Evolutionary conservation across 2,113 vertebrate genomes (phyloP), one percentile per base, ranked within the genome.

Genomic region (Colossoma macropomum): DNA sequence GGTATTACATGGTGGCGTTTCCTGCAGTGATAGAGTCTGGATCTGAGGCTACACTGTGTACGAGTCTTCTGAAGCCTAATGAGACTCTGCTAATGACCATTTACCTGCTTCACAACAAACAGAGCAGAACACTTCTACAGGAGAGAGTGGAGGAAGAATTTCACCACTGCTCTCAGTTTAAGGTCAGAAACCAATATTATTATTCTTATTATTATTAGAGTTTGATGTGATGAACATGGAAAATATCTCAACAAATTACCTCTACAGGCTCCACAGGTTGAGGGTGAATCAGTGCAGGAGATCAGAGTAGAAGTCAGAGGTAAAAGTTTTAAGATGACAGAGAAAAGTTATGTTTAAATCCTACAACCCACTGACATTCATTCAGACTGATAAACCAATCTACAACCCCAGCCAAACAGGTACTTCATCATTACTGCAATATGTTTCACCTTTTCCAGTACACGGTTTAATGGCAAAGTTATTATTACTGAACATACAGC

Each of bases 351-450:
- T 88, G 86, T 79, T 91, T 70, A 86, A 25, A 85, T 34, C 7
- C 34, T 89, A 88, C 59, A 0, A 48, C 3, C 81, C 81, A 11
- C 21, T 59, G 38, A 88, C 85, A 1, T 91, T 94, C n/a, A 32
- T 93, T 76, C 93, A 93, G 78, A 93, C 91, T 0, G 92, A 93
- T 74, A 93, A 92, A 89, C 91, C 92, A 45, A 88, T 93, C 83
- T 94, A 94, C 85, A 89, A 90, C 17, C 93, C 92, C 6, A 92
- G 93, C 87, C 93, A 94, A 86, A 92, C 90, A 65, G 90, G 93
- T 93, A 88, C 85, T 34, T 59, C 16, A 17, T 34, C 1, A 23
- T 59, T 56, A 11, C 34, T 48, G 48, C 41, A 75, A 48, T n/a
- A n/a, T n/a, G n/a, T n/a, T n/a, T n/a, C n/a, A n/a, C n/a, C n/a